phyloP scores from a whole-genome alignment of 1,140 invertebrate species.

The Globodera rostochiensis region DNA sequence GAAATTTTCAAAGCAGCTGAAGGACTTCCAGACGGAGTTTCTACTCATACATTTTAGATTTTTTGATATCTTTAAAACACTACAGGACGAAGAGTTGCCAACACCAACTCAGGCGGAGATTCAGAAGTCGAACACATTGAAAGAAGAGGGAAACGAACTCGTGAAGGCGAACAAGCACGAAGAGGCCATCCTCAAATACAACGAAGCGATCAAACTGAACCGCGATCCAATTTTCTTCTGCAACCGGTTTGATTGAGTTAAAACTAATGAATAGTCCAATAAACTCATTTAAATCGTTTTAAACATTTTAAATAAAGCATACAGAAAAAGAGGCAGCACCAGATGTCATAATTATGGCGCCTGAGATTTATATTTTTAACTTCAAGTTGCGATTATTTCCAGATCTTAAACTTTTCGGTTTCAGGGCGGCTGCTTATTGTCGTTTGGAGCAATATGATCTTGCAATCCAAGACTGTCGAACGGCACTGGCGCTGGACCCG shows the following conservation, averaged over 20 bases:
- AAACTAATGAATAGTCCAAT: background rate
- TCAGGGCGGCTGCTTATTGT: conserved; percentile 62
- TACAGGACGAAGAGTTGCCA: conserved; percentile 54
- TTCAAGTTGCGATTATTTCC: background rate
- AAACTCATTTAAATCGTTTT: too few relatives aligned
- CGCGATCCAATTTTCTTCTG: conserved; percentile 59
- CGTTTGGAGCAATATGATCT: conserved; percentile 64
- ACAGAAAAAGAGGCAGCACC: background rate
- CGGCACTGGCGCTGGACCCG: conserved; percentile 82
- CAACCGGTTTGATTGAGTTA: conserved; percentile 41
- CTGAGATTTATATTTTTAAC: background rate
- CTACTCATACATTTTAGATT: conserved; percentile 18
- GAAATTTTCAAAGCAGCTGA: conserved; percentile 61
- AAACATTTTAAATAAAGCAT: too few relatives aligned
- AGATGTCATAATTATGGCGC: background rate
- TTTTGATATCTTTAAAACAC: background rate
- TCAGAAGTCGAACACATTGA: conserved; percentile 46
- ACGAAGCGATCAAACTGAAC: conserved; percentile 60
- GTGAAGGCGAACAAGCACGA: conserved; percentile 49
- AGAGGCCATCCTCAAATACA: conserved; percentile 62
- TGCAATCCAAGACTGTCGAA: conserved; percentile 85
- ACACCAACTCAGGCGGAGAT: conserved; percentile 49
- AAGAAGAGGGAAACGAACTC: conserved; percentile 56
- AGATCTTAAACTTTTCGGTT: conserved; percentile 18
- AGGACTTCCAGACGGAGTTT: conserved; percentile 44